A percentile compares a stretch with the other conserved stretches of the same genome.
phyloP scores from a whole-genome alignment of 92 coral and sea anemone species.

The Pocillopora grandis region DNA sequence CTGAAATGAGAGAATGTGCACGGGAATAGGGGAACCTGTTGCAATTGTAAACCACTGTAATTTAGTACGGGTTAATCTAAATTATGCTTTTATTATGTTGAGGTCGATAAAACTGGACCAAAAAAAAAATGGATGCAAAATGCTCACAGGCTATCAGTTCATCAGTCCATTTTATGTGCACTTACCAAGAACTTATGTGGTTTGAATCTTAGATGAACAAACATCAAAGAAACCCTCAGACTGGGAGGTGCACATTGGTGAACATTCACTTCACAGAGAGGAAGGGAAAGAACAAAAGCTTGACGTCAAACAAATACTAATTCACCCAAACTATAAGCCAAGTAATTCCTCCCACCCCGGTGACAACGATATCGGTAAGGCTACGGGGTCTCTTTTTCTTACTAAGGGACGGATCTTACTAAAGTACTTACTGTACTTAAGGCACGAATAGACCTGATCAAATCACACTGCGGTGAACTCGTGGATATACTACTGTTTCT shows the following conservation, averaged over 20 bases:
- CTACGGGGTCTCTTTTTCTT: background rate
- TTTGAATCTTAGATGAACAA: slow-evolving; percentile 28
- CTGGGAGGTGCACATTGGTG: slow-evolving; percentile 90
- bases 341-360: slow-evolving; percentile 89
- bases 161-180: too few relatives aligned
- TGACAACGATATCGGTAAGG: slow-evolving; percentile 92
- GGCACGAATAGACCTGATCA: too few relatives aligned
- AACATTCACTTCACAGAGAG: slow-evolving; percentile 62
- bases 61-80: too few relatives aligned
- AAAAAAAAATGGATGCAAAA: too few relatives aligned
- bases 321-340: slow-evolving; percentile 80
- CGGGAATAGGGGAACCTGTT: too few relatives aligned
- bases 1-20: too few relatives aligned
- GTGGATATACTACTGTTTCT: too few relatives aligned
- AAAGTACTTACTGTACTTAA: background rate
- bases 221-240: slow-evolving; percentile 72
- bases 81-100: too few relatives aligned
- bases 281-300: slow-evolving; percentile 57
- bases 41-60: too few relatives aligned
- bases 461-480: too few relatives aligned
- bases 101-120: too few relatives aligned
- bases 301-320: slow-evolving; percentile 58
- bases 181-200: background rate
- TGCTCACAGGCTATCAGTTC: too few relatives aligned
- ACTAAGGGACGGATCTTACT: background rate